Base-by-base conservation (phyloP, 2,797 vertebrate genomes). In the Leptoclinus maculatus region DNA sequence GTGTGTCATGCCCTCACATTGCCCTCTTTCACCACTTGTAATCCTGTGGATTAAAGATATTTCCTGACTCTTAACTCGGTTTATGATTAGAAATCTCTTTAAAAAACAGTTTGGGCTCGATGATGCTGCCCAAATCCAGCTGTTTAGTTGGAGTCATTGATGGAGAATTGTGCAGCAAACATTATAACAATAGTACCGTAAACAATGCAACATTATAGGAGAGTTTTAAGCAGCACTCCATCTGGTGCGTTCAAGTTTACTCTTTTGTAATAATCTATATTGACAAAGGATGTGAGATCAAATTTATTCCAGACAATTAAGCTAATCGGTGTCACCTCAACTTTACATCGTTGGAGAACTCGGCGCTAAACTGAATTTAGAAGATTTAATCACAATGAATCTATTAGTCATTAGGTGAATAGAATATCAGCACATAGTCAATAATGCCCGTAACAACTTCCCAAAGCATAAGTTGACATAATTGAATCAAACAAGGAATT, bases 11-110 rank as follows among this genome's bases (percentile, higher is more conserved):
- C 16, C 74, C 29, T 63, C 53, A 25, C 65, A 56, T 7, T 57
- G 54, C n/a, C 66, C 66, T 51, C 45, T 32, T 53, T 34, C 41
- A 65, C 36, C 29, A 36, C 13, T 43, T 71, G 29, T 89, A 51
- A 66, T 71, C 65, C 47, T 66, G 47, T 63, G 59, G 74, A 79
- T 83, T 70, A 74, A 78, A 76, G 19, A 49, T 63, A 16, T 76
- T 71, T 80, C 29, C 23, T 21, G 54, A 67, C 47, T 64, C 36
- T 47, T 17, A 39, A 62, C 60, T 45, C 14, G 34, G 7, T 80
- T 87, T 73, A 66, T 77, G 51, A 76, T 66, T 73, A 80, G 49
- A 76, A 74, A 66, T 3, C 53, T 23, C 43, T 65, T 62, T 64
- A n/a, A 38, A 63, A 32, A 51, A 47, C 17, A 2, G n/a, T 72